Evolutionary conservation across 2,888 invertebrate genomes (phyloP), one percentile per base, ranked within the genome.

Genomic region (Trissoscelio sp.): DNA sequence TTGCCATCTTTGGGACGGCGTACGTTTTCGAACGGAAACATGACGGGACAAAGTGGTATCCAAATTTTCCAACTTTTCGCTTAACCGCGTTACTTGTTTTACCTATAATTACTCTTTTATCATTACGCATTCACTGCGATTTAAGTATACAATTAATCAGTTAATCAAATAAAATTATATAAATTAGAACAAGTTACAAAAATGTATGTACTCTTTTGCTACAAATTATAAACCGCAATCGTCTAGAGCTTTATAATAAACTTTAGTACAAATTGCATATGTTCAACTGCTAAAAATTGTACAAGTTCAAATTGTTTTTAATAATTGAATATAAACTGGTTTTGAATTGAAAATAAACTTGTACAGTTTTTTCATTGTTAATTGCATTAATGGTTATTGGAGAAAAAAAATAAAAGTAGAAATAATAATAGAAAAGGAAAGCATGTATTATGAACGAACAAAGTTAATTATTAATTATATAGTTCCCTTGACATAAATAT

Each of bases 1-100:
- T 80, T 91, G 91, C 91, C 91, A 91, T 75, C 90, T 89, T 77
- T 91, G 91, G 24, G 91, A 91, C 28, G 91, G 91, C 79, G 91
- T 91, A 78, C 91, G 89, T 55, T 89, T 89, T 75, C 90, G 88
- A 57, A 90, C 84, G 64, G 91, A 91, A 44, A 91, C 89, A 74
- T 91, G 91, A 28, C 91, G 88, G 48, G 91, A 89, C 79, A 91
- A 82, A 42, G 90, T 86, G 62, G 89, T 89, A 79, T 91, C 91
- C 87, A 91, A 78, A 66, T 88, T 89, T 79, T 89, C 90, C 87
- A 91, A 84, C 73, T 88, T 91, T 69, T 88, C 89, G 79, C 89
- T 89, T 78, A 91, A 87, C 74, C 86, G 87, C 73, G 87, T 84
- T 53, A 84, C 84, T 88, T 88, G 85, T 73, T 89, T 89, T 18